phyloP scores from a whole-genome alignment of 2,888 invertebrate species.

The Harpalus rufipes region DNA sequence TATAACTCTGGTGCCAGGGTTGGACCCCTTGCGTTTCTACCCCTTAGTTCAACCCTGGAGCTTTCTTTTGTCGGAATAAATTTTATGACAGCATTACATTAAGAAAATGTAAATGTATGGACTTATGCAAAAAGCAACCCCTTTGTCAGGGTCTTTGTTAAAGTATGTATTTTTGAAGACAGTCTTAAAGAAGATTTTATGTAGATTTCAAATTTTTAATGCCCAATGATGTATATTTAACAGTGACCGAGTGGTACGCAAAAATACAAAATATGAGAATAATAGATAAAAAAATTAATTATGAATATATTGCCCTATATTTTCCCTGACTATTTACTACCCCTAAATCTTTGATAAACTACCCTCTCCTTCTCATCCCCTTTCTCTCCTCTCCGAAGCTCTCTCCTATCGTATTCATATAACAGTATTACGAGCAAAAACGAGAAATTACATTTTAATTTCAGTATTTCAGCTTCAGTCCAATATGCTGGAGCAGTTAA shows the following conservation, averaged over 20 bases:
- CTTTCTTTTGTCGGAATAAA: slow-evolving; percentile 61
- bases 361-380: neutral
- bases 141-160: neutral
- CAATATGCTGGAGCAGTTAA: slow-evolving; percentile 54
- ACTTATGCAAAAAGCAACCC: slow-evolving; percentile 57
- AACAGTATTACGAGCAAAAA: slow-evolving; percentile 48
- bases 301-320: too few species aligned
- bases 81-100: slow-evolving; percentile 64
- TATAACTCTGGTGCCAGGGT: slow-evolving; percentile 43
- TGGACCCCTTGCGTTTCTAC: neutral
- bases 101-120: slow-evolving; percentile 65
- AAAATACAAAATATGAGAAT: neutral
- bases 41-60: slow-evolving; percentile 27
- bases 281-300: neutral
- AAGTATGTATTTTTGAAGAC: neutral
- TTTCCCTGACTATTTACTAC: too few species aligned
- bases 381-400: neutral
- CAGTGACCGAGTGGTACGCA: neutral
- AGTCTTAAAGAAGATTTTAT: neutral
- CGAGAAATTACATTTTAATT: slow-evolving; percentile 58
- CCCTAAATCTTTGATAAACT: slow-evolving; percentile 21
- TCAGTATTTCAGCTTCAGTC: slow-evolving; percentile 36
- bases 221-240: neutral
- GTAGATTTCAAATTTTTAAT: neutral
- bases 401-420: neutral